phyloP scores from a whole-genome alignment of 1,140 invertebrate genomes.

The Procambarus clarkii region DNA sequence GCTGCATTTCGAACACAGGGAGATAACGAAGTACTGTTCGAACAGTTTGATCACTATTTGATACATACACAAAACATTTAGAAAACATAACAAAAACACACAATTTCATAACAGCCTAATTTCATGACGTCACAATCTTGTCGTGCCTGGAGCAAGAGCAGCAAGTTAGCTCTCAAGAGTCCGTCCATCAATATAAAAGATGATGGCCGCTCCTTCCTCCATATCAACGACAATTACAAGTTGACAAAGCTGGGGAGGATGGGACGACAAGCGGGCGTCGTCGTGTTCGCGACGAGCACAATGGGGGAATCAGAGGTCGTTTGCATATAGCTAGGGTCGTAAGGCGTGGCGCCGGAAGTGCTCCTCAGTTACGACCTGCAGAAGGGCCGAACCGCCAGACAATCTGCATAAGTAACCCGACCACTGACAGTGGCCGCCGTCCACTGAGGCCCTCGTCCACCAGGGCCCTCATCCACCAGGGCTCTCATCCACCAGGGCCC shows the following conservation, averaged over 20 bases:
- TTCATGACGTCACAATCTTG: no score
- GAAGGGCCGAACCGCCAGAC: not conserved
- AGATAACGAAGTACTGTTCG: no score
- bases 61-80: no score
- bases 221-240: not conserved
- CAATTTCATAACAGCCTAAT: no score
- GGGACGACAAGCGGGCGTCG: not conserved
- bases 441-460: not conserved
- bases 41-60: no score
- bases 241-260: not conserved
- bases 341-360: not conserved
- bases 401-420: slow-evolving; percentile 8
- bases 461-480: no score
- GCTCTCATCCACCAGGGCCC: not conserved
- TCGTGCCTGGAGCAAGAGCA: no score
- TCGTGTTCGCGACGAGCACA: not conserved
- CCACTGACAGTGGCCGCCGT: no score
- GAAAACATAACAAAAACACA: no score
- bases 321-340: slow-evolving; percentile 12
- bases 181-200: not conserved
- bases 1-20: no score
- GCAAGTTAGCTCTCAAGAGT: no score
- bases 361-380: not conserved
- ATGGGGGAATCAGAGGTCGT: slow-evolving; percentile 15
- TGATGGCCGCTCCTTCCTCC: not conserved